Evolutionary conservation across 2,888 invertebrate genomes (phyloP).

Genomic region (Eurytoma californica): DNA sequence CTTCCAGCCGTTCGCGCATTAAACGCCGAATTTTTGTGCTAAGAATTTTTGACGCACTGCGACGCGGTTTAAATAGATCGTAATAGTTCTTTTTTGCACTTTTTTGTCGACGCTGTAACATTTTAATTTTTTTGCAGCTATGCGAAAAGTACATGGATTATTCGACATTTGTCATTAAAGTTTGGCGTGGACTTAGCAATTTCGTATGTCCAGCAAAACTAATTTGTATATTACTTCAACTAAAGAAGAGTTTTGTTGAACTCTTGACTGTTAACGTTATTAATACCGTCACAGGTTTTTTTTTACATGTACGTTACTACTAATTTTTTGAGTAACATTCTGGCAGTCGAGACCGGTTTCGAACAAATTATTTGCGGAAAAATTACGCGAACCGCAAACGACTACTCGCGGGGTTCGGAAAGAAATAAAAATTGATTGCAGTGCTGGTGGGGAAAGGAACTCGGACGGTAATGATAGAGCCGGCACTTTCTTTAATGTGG

Average conservation of each 20-base stretch:
- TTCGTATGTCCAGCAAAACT: constrained; percentile 52
- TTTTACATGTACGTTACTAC: not conserved
- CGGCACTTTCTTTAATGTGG: constrained; percentile 24
- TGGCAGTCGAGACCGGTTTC: not conserved
- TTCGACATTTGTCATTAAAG: constrained; percentile 52
- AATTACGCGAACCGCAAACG: not conserved
- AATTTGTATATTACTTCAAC: constrained; percentile 31
- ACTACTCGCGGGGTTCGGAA: not conserved
- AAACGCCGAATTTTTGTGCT: not conserved
- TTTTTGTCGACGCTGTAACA: constrained; percentile 11
- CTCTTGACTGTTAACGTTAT: constrained; percentile 48
- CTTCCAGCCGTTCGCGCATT: not conserved
- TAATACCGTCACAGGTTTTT: constrained; percentile 33
- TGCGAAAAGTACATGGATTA: constrained; percentile 48
- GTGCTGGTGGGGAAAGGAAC: not conserved
- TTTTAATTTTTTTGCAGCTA: constrained; percentile 53
- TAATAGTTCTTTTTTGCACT: not conserved
- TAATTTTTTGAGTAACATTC: not conserved
- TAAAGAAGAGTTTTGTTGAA: constrained; percentile 53
- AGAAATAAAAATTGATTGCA: no score
- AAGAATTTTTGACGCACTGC: constrained; percentile 27
- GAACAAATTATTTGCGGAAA: not conserved
- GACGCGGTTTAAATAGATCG: not conserved
- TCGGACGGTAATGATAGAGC: constrained; percentile 8
- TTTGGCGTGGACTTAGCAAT: constrained; percentile 55